Evolutionary conservation across 1,140 invertebrate species (phyloP).

Genomic region (Drosophila nikananu): DNA sequence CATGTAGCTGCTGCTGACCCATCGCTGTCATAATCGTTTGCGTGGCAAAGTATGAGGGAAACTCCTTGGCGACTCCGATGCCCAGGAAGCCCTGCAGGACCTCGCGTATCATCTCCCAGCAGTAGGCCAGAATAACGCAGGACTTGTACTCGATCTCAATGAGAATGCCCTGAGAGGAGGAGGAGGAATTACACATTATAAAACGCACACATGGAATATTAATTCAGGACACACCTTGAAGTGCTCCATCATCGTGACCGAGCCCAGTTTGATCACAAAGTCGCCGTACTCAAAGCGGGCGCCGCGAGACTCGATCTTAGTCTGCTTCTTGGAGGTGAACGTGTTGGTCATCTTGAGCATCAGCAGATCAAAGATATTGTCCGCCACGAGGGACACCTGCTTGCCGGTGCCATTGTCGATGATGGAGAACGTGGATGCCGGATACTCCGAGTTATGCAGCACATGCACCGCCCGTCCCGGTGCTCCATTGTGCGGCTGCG

Average conservation of each 20-base stretch:
- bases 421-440: constrained; percentile 96
- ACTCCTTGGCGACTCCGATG: constrained; percentile 88
- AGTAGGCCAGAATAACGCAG: constrained; percentile 93
- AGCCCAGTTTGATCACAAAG: constrained; percentile 97
- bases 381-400: constrained; percentile 94
- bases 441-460: constrained; percentile 97
- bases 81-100: constrained; percentile 97
- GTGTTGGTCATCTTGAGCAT: constrained; percentile 95
- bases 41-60: constrained; percentile 88
- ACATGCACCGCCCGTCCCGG: constrained; percentile 93
- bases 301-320: constrained; percentile 96
- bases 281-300: constrained; percentile 96
- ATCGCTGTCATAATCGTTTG: constrained; percentile 76
- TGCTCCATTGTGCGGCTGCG: constrained; percentile 87
- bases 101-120: constrained; percentile 96
- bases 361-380: constrained; percentile 95
- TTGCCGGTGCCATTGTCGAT: constrained; percentile 93
- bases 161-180: constrained; percentile 89
- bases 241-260: constrained; percentile 95
- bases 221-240: constrained; percentile 88
- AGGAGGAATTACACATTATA: neutral
- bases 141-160: constrained; percentile 98
- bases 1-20: constrained; percentile 82
- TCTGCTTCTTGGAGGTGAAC: constrained; percentile 95
- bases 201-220: neutral